Evolutionary conservation across 1,140 invertebrate genomes (phyloP).

Genomic region (Helicoverpa armigera): DNA sequence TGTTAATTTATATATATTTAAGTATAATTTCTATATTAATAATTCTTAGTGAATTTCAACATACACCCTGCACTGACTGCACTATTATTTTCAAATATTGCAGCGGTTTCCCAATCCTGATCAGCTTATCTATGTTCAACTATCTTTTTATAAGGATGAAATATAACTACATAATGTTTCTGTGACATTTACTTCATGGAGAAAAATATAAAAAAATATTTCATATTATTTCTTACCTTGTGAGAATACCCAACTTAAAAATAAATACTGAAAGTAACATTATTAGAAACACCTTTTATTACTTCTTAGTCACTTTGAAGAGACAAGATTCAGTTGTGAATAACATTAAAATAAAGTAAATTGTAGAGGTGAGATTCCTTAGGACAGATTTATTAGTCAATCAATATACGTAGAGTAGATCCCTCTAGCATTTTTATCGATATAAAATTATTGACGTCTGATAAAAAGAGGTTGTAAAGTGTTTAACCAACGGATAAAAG

Average conservation of each 20-base stretch:
- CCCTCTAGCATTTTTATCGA: not conserved
- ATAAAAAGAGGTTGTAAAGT: conserved; percentile 47
- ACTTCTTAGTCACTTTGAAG: conserved; percentile 30
- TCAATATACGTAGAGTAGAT: not conserved
- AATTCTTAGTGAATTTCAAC: not conserved
- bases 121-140: not conserved
- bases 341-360: not conserved
- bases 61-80: not conserved
- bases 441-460: conserved; percentile 2
- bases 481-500: conserved; percentile 53
- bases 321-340: not conserved
- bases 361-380: not conserved
- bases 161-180: no score
- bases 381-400: conserved; percentile 12
- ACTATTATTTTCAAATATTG: not conserved
- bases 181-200: not conserved
- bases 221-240: conserved; percentile 17
- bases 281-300: conserved; percentile 5
- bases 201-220: not conserved
- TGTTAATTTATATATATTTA: no score
- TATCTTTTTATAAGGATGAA: not conserved
- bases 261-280: conserved; percentile 37
- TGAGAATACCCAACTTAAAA: conserved; percentile 7
- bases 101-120: not conserved
- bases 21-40: not conserved